Percentiles rank a stretch among this genome's conserved stretches.
Conservation (phyloP, 2,797 vertebrate genomes). For the Cichlasoma orientale region DNA sequence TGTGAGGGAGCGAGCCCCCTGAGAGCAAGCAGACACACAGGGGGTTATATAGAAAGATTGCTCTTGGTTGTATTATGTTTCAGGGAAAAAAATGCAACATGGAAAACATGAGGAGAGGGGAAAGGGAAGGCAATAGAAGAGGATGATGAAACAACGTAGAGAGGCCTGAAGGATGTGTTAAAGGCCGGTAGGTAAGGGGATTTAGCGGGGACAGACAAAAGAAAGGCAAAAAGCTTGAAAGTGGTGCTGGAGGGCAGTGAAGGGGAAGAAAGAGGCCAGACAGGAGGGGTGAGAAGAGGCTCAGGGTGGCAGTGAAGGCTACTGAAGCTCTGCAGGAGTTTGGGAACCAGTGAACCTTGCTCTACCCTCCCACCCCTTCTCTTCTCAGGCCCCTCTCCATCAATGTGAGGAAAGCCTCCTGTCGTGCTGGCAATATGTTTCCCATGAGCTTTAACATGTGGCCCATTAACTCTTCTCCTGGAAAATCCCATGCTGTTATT, state of each 20-base stretch:
- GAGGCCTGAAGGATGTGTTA: conserved; percentile 58
- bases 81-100: conserved; percentile 17
- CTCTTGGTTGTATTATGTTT: conserved; percentile 28
- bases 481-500: conserved; percentile 39
- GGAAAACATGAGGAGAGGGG: conserved; percentile 34
- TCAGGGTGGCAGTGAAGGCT: conserved; percentile 69
- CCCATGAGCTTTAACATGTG: conserved; percentile 77
- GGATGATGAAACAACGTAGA: conserved; percentile 40
- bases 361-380: conserved; percentile 34
- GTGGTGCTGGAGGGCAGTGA: conserved; percentile 58
- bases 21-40: conserved; percentile 21
- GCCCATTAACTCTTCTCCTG: conserved; percentile 63
- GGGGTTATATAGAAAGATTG: conserved; percentile 23
- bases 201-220: conserved; percentile 50
- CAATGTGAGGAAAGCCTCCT: conserved; percentile 77
- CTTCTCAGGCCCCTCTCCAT: conserved; percentile 60
- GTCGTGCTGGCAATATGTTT: conserved; percentile 63
- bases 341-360: conserved; percentile 77
- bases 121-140: neutral
- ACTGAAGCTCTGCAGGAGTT: conserved; percentile 77
- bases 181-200: conserved; percentile 61
- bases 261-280: conserved; percentile 69
- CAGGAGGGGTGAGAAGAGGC: conserved; percentile 69
- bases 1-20: conserved; percentile 24
- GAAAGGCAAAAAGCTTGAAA: conserved; percentile 47